Evolutionary conservation across 1,140 invertebrate genomes (phyloP).

Genomic region (Paramacrobiotus metropolitanus): DNA sequence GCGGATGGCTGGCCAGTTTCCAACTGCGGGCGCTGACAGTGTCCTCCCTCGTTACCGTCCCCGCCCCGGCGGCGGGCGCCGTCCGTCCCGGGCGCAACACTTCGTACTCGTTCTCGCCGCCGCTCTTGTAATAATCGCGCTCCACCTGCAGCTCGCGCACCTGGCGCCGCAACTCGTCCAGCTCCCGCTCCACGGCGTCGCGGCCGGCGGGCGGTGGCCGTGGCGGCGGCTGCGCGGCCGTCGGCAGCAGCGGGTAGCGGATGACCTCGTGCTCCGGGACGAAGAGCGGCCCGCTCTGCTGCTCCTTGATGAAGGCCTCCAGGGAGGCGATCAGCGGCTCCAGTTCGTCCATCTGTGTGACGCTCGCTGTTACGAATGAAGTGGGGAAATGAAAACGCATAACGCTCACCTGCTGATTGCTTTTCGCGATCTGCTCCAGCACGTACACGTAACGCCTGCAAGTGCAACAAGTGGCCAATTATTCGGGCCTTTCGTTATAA

Average conservation of each 20-base stretch:
- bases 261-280: not conserved
- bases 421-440: slow-evolving; percentile 3
- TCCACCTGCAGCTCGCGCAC: not conserved
- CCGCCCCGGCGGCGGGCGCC: not conserved
- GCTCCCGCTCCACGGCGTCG: not conserved
- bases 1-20: no score
- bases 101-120: not conserved
- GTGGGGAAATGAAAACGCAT: not conserved
- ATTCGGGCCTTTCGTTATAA: no score
- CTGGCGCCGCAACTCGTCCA: not conserved
- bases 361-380: not conserved
- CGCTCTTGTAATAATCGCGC: not conserved
- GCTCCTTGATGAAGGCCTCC: not conserved
- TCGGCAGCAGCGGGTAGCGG: not conserved
- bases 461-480: not conserved
- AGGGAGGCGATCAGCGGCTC: not conserved
- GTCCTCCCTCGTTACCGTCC: not conserved
- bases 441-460: not conserved
- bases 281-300: not conserved
- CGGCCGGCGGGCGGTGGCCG: not conserved
- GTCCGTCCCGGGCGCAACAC: not conserved
- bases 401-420: not conserved
- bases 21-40: not conserved
- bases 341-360: slow-evolving; percentile 3
- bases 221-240: not conserved